phyloP scores from a whole-genome alignment of 2,888 invertebrate species.

The Phyllotreta striolata region DNA sequence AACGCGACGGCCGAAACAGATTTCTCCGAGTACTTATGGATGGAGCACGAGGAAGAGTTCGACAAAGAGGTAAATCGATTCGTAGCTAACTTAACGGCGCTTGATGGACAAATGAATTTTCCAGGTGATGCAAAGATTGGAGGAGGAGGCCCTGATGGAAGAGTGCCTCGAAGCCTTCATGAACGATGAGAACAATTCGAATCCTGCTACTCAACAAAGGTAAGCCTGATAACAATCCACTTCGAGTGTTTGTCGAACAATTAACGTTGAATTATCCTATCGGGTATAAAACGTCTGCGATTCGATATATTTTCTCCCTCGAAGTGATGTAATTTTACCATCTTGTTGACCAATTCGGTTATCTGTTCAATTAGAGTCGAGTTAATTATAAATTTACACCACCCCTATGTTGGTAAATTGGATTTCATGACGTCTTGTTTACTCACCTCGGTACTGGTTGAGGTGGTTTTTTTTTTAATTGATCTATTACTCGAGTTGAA shows the following conservation, averaged over 20 bases:
- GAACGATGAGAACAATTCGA: slow-evolving; percentile 68
- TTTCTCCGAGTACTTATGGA: slow-evolving; percentile 93
- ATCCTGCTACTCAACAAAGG: slow-evolving; percentile 37
- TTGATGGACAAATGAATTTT: slow-evolving; percentile 28
- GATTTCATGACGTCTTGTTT: too few species aligned
- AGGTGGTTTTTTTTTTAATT: too few species aligned
- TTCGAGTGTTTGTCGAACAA: neutral
- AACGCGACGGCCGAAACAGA: slow-evolving; percentile 69
- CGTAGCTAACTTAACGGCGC: slow-evolving; percentile 4
- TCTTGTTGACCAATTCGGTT: too few species aligned
- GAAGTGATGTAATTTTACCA: too few species aligned
- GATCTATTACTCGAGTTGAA: slow-evolving; percentile 19
- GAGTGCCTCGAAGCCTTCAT: slow-evolving; percentile 87
- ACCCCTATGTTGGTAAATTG: too few species aligned
- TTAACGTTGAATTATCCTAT: too few species aligned
- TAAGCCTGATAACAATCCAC: slow-evolving; percentile 33
- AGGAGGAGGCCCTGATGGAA: slow-evolving; percentile 88
- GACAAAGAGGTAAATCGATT: slow-evolving; percentile 77
- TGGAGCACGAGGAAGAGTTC: slow-evolving; percentile 93
- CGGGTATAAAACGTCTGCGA: too few species aligned
- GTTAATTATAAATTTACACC: too few species aligned
- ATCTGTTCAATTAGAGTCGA: too few species aligned
- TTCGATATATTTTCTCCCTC: too few species aligned
- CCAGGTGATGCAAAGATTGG: slow-evolving; percentile 83
- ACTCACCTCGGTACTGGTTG: too few species aligned